Evolutionary conservation across 2,113 vertebrate genomes (phyloP), one percentile per base, ranked within the genome.

Genomic region (Holacanthus passer): DNA sequence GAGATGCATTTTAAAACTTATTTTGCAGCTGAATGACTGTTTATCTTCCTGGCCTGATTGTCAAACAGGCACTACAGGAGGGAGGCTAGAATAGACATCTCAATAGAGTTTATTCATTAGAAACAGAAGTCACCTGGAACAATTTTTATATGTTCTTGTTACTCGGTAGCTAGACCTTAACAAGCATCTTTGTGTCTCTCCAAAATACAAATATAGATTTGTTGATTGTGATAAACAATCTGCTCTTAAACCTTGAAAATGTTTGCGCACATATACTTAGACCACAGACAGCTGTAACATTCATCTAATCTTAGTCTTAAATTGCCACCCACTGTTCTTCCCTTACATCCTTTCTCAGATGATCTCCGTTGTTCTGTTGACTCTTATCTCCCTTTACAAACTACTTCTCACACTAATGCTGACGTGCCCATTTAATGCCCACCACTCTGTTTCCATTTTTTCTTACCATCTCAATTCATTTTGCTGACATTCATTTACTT

Each of bases 401-500:
- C 37, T 22, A 17, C 43, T 60, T 55, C 17, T 60, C 41, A 29
- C 3, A 43, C 4, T 17, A n/a, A 12, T 53, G 55, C 53, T 67
- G 53, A 72, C 29, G 2, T 14, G 27, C 53, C n/a, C 17, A 27
- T 59, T 73, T 60, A 17, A 73, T 29, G 32, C 24, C n/a, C 32
- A 27, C 20, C 64, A 13, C 29, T 19, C 39, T 69, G 29, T 79
- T 37, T 79, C 19, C 2, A 31, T 29, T 62, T 64, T 41, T 72
- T 43, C n/a, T 11, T 4, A 31, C 16, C n/a, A 31, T 32, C 19
- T 52, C 32, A 58, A 6, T 73, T 41, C 16, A 63, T 62, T 77
- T 62, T 35, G 3, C n/a, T 55, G 52, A 37, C 35, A 47, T 39
- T 77, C 43, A 47, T 76, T 72, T 45, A 39, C 63, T 79, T 73